Evolutionary conservation across 2,888 invertebrate species (phyloP), one percentile per base, ranked within the genome.

Genomic region (Amphipyra berbera): DNA sequence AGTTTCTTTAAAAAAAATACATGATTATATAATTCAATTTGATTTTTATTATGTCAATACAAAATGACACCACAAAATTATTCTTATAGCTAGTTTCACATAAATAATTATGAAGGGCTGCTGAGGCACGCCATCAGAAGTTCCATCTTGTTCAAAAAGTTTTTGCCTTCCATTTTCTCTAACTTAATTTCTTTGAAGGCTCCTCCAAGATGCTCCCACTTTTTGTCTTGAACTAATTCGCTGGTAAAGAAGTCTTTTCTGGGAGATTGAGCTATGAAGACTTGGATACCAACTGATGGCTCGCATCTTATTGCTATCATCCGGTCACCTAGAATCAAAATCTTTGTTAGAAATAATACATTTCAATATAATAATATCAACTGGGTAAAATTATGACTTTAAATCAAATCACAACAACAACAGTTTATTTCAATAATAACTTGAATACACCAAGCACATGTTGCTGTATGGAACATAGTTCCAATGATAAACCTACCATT

Each of bases 131-230:
- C 99, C 98, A 99, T 98, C 6, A 99, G 96, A 79, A 98, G 95
- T 94, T 99, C 99, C 97, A 99, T 98, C 95, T 99, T 99, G 86
- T 98, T 98, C 6, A 99, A 95, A 88, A 99, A 99, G 93, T 99
- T 99, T 85, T 98, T 97, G 53, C 99, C 99, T 88, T 99, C 99
- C 96, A 99, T 97, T 91, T 98, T 98, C 73, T 99, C 98, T 89
- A 99, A 96, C 79, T 98, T 96, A 38, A 96, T 97, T 94, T 98
- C 98, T 86, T 97, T 97, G 90, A 98, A 99, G 50, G 98, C 97
- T 27, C 98, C 98, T n/a, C 98, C 98, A 1, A 99, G 95, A 90
- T 98, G 97, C 85, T 98, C 98, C 99, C 99, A 99, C 88, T 98
- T 98, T 78, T 97, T 96, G 84, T 98, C 98, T 67, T 97, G 97